Conservation (phyloP, 2,797 vertebrate species). For the Labroides dimidiatus region DNA sequence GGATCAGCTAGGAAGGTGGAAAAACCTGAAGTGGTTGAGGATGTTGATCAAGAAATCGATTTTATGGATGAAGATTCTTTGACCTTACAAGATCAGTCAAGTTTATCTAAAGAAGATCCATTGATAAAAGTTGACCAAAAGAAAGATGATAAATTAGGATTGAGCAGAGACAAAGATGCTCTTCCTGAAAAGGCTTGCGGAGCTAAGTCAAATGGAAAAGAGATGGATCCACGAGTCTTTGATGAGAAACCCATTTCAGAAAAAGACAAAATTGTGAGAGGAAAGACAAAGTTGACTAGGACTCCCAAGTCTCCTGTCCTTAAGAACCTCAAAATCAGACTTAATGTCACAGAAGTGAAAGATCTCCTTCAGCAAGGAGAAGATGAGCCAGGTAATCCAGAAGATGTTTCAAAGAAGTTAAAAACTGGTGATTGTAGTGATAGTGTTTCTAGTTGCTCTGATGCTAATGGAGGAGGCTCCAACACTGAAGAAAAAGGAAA, state of each 20-base stretch:
- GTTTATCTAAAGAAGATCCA: conserved; percentile 60
- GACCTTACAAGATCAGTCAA: conserved; percentile 61
- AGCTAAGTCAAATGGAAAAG: conserved; percentile 73
- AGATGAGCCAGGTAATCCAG: conserved; percentile 81
- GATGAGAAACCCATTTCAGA: conserved; percentile 80
- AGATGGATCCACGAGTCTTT: conserved; percentile 33
- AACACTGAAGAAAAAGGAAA: conserved; percentile 80
- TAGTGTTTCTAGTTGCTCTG: conserved; percentile 69
- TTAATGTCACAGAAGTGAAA: conserved; percentile 88
- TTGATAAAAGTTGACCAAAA: conserved; percentile 72
- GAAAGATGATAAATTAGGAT: conserved; percentile 81
- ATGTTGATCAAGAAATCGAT: conserved; percentile 74
- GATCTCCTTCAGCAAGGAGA: conserved; percentile 83
- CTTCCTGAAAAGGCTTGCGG: conserved; percentile 63
- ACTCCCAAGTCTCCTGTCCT: conserved; percentile 88
- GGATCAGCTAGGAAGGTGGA: conserved; percentile 86
- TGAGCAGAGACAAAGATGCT: conserved; percentile 59
- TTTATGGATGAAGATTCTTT: conserved; percentile 63
- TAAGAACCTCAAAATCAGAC: conserved; percentile 88
- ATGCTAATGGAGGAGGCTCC: conserved; percentile 70
- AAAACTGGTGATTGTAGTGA: conserved; percentile 77
- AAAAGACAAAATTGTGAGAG: conserved; percentile 74
- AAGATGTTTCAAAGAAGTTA: conserved; percentile 80
- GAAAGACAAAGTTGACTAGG: conserved; percentile 82
- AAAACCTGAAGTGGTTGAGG: conserved; percentile 81